A percentile compares a stretch with the other conserved stretches of the same genome.
These are phyloP conservation scores for Cerastis leucographa DNA, from an alignment of 2,888 invertebrate genomes.

Conservation along the genomic window DNA sequence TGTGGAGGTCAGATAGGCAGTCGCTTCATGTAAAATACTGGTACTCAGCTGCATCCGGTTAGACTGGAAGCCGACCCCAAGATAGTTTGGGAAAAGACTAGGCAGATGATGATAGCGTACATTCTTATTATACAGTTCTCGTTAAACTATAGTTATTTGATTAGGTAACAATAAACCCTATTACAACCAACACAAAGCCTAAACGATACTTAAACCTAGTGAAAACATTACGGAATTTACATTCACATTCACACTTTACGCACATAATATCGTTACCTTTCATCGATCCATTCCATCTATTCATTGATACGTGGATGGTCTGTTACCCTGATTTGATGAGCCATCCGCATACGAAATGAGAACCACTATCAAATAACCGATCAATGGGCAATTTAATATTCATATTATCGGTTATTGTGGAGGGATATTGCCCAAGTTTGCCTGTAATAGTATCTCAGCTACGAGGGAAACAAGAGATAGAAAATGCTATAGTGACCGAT, in stretches of 20 bases:
- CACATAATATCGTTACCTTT: not conserved
- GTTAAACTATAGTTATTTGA: not conserved
- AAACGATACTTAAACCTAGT: not conserved
- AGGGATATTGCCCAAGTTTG: not conserved
- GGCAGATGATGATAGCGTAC: no score
- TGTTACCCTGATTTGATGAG: slow-evolving; percentile 46
- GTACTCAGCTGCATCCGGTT: no score
- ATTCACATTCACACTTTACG: not conserved
- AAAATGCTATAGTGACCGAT: not conserved
- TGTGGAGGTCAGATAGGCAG: no score
- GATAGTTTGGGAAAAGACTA: no score
- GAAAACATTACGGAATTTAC: not conserved
- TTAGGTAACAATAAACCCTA: not conserved
- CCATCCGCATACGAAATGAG: slow-evolving; percentile 27
- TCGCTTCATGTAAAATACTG: no score
- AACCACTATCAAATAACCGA: slow-evolving; percentile 33
- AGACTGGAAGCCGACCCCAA: no score
- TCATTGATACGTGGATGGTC: slow-evolving; percentile 13
- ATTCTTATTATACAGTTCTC: not conserved
- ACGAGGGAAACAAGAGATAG: not conserved
- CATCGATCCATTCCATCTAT: slow-evolving; percentile 9
- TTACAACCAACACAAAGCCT: not conserved
- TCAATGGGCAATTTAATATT: slow-evolving; percentile 16
- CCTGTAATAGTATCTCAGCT: not conserved
- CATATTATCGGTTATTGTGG: slow-evolving; percentile 9